Base-by-base conservation (phyloP, 2,113 vertebrate genomes). In the Callopanchax toddi region DNA sequence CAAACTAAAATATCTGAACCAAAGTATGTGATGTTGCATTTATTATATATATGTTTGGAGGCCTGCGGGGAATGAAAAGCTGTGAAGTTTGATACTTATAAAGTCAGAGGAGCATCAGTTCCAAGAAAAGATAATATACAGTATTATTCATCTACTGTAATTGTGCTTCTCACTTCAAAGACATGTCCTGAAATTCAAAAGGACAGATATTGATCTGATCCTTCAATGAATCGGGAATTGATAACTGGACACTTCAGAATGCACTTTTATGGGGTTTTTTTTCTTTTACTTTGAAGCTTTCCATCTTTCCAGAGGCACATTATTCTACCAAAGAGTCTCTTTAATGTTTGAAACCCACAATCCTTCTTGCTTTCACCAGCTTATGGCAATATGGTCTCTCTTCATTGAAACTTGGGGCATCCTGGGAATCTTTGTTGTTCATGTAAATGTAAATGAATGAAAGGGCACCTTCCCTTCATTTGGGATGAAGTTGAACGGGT, bases 231-330 rank as follows among this genome's bases (percentile, higher is more conserved):
- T 91, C 42, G 52, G 63, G 81, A 87, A 90, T 84, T 89, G 88
- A 90, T 87, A 89, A 79, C 65, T 55, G 76, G 82, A 86, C 78
- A 54, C 86, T 91, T 84, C 83, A 82, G 78, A 82, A 91, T 85
- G 86, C 83, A 83, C 88, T 89, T 91, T 91, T 84, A 92, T 83
- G 85, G 90, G 56, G 73, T 56, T 55, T 26, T 43, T n/a, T 34
- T 43, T 62, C 7, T 20, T 11, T 46, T 48, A 57, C 89, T 89
- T 90, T 89, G 83, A 91, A 89, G 87, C 46, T 25, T 53, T 68
- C 61, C 50, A 36, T 64, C 56, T 70, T 83, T 74, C 79, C 44
- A 11, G 34, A 16, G 62, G 44, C 40, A 64, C 80, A 62, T 83
- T 83, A 62, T 81, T 83, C 67, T 29, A 59, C 36, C 0, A 64